Evolutionary conservation across 2,888 invertebrate species (phyloP).

Genomic region (Ichneumon xanthorius): DNA sequence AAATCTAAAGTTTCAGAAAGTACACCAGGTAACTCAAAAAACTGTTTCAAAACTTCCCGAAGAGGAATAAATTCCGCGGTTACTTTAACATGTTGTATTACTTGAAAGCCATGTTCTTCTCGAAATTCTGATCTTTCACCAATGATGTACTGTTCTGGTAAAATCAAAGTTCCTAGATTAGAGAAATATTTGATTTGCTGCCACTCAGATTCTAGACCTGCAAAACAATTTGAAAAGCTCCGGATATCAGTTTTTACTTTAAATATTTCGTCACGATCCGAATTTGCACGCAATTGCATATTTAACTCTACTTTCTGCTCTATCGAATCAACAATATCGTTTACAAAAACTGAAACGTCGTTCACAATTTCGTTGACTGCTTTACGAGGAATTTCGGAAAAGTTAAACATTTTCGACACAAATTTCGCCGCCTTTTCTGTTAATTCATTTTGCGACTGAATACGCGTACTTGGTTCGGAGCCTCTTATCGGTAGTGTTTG

Average conservation of each 20-base stretch:
- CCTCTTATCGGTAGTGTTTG: too few species aligned
- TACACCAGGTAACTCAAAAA: conserved; percentile 10
- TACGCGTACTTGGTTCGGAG: too few species aligned
- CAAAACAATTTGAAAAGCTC: conserved; percentile 1
- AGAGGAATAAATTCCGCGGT: conserved; percentile 9
- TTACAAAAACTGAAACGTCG: conserved; percentile 3
- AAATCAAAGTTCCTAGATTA: conserved; percentile 9
- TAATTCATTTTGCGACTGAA: neutral
- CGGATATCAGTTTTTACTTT: neutral
- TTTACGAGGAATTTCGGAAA: conserved; percentile 10
- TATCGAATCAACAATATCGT: conserved; percentile 1
- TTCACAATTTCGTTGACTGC: neutral
- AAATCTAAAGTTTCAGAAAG: neutral
- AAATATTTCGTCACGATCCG: neutral
- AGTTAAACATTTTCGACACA: conserved; percentile 6
- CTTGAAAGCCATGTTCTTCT: neutral
- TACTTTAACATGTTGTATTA: neutral
- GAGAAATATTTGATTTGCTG: conserved; percentile 8
- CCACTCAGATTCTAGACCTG: neutral
- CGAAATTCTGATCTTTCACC: conserved; percentile 38
- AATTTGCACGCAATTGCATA: neutral
- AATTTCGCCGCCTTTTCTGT: conserved; percentile 1
- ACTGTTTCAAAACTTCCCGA: neutral
- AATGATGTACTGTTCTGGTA: conserved; percentile 24
- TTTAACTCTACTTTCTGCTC: neutral